Percentiles rank a stretch among this genome's conserved stretches.
Conservation (phyloP, 2,888 invertebrate genomes). For the Sarcophaga variegata region DNA sequence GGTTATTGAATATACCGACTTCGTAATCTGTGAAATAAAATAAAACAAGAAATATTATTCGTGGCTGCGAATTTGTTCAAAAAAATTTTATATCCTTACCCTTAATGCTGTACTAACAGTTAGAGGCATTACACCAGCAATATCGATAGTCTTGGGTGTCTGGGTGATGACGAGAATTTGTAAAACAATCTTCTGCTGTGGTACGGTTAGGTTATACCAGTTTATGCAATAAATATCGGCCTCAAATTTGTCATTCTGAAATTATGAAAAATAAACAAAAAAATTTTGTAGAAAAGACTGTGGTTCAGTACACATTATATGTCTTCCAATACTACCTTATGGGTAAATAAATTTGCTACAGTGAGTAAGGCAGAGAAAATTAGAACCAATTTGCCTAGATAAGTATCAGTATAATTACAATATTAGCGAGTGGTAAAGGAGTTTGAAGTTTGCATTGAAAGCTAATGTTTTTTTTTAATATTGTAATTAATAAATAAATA, state of each 20-base stretch:
- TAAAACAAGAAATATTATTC: background rate
- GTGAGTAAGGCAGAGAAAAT: too few relatives aligned
- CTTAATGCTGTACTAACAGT: constrained; percentile 61
- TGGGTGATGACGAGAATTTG: constrained; percentile 69
- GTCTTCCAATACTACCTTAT: too few relatives aligned
- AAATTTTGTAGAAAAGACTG: background rate
- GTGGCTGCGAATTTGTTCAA: background rate
- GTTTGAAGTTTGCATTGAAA: too few relatives aligned
- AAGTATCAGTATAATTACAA: too few relatives aligned
- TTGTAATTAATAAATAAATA: too few relatives aligned
- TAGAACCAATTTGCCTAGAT: too few relatives aligned
- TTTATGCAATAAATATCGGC: constrained; percentile 68
- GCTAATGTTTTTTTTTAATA: too few relatives aligned
- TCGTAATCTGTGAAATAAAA: constrained; percentile 47
- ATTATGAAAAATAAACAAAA: background rate
- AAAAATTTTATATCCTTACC: constrained; percentile 37
- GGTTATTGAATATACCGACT: constrained; percentile 52
- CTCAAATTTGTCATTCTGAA: constrained; percentile 70
- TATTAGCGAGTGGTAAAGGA: too few relatives aligned
- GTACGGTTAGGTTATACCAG: constrained; percentile 68
- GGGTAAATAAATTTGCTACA: too few relatives aligned
- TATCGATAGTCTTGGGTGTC: constrained; percentile 59
- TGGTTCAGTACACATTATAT: too few relatives aligned
- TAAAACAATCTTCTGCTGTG: constrained; percentile 66
- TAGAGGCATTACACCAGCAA: constrained; percentile 66